Evolutionary conservation across 2,888 invertebrate genomes (phyloP), one percentile per base, ranked within the genome.

Genomic region (Rugalucina vietnamica): DNA sequence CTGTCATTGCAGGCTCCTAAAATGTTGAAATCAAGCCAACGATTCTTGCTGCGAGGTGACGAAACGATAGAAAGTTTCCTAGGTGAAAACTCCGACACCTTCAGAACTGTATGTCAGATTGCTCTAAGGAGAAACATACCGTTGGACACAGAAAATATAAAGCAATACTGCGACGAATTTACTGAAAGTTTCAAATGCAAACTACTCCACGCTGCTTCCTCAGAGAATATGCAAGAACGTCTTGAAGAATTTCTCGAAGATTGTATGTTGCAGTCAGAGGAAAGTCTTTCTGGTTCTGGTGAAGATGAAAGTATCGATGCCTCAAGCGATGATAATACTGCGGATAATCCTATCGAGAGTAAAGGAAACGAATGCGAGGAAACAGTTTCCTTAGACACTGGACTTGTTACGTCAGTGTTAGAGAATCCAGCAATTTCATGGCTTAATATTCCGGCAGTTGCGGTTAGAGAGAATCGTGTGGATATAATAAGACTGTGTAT

Each of bases 401-500:
- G 43, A 43, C 43, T 43, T 18, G 43, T 8, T 12, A 43, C 8
- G 8, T 8, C 43, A 43, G 43, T 12, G 43, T 54, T 54, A 54
- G 54, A 54, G 4, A 8, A 21, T 21, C 54, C n/a, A 54, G 10
- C 12, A 4, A 54, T 54, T 54, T 4, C 14, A 54, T 54, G 54
- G 54, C n/a, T 54, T 18, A 18, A 21, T 54, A 21, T 54, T 18
- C 54, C 54, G n/a, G 54, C 10, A 4, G n/a, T n/a, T 18, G 54
- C 54, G n/a, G 54, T 54, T 4, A 54, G 21, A 54, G 54, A 54
- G n/a, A 54, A 21, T 4, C 54, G 21, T 8, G 14, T 54, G 54
- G 76, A 76, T 69, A 69, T 76, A 65, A 57, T 76, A 10, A 27
- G 43, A 5, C 39, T 49, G 3, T 76, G 76, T 69, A 21, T 8